Evolutionary conservation across 2,888 invertebrate species (phyloP), one percentile per base, ranked within the genome.

Genomic region (Drosophila acutilabella): DNA sequence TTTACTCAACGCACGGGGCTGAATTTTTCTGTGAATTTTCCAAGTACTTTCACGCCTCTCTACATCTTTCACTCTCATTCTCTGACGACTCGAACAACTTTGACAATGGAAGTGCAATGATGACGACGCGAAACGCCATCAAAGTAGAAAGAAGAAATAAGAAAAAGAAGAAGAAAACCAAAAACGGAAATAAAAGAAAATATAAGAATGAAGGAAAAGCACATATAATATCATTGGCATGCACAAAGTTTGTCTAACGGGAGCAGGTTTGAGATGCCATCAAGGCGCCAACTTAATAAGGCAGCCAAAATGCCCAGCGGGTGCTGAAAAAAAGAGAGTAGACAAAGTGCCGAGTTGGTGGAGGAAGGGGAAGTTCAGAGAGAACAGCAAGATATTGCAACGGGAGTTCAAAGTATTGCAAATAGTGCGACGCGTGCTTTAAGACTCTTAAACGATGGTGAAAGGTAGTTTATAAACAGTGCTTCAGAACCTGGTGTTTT

Each of bases 201-300:
- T 30, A 30, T 30, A 30, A 30, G 30, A 30, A 13, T 23, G 16
- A n/a, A n/a, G 23, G 51, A 53, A 56, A 16, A 57, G 41, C 64
- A 42, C 33, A 59, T 38, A 58, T 61, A 74, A 66, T 69, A 71
- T 74, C 74, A 80, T 76, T 80, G 78, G 81, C 80, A 86, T 80
- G 84, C 84, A 74, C 48, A 87, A 87, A 89, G 71, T 74, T 80
- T 71, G 58, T 59, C 74, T 51, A 30, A 48, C 48, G 40, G 54
- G 42, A 20, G 67, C 62, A 67, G 70, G 71, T 62, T 83, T 68
- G 68, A 65, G 70, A 64, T 74, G 70, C 71, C 83, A 59, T 48
- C 58, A 52, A 75, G 89, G 80, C 88, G 89, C 74, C 86, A 89
- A 85, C 89, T 88, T 85, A 84, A 85, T 84, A 85, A 85, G 76